A percentile compares a stretch with the other conserved stretches of the same genome.
These are phyloP conservation scores for Athene noctua DNA, from an alignment of 2,113 vertebrate species.

Conservation along the genomic window DNA sequence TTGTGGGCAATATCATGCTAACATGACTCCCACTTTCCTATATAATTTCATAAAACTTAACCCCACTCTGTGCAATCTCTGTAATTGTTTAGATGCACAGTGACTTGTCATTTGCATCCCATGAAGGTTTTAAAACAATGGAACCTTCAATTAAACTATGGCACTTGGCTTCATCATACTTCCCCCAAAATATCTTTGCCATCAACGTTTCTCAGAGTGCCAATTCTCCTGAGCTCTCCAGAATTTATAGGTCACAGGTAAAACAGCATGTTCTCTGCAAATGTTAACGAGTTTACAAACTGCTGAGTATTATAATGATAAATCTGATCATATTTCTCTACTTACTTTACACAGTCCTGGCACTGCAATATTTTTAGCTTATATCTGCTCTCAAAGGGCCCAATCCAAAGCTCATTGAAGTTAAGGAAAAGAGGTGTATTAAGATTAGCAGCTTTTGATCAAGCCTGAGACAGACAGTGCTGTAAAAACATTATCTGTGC, in stretches of 20 bases:
- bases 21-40: neutral
- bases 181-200: neutral
- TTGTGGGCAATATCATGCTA: neutral
- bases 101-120: neutral
- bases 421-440: conserved; percentile 25
- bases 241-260: conserved; percentile 54
- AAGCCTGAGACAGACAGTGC: neutral
- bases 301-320: conserved; percentile 42
- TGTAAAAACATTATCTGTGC: conserved; percentile 11
- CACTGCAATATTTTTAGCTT: conserved; percentile 21
- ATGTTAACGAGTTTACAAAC: conserved; percentile 65
- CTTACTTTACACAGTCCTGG: conserved; percentile 1
- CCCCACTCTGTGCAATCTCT: neutral
- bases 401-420: conserved; percentile 29
- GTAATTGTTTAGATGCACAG: neutral
- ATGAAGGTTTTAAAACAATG: neutral
- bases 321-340: conserved; percentile 35
- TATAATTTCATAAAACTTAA: neutral
- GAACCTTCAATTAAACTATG: conserved; percentile 5
- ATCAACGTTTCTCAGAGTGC: neutral
- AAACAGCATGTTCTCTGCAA: conserved; percentile 36
- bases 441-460: conserved; percentile 42
- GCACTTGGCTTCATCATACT: neutral
- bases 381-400: neutral
- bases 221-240: conserved; percentile 27